Conservation (phyloP, 2,797 vertebrate genomes). For the Sebastes hubbsi region DNA sequence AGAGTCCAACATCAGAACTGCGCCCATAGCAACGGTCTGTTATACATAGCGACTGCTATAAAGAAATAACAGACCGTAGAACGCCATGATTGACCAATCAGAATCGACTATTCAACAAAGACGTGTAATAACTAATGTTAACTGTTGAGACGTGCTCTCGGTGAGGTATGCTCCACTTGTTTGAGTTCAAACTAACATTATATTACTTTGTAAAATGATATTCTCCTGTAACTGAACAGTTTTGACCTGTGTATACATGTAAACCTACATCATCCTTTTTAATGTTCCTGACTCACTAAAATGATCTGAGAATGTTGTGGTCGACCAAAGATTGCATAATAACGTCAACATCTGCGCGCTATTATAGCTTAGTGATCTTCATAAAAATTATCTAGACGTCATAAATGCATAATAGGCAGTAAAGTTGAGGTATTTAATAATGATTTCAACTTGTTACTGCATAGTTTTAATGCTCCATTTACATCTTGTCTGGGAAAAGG, state of each 20-base stretch:
- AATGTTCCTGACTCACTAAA: background rate
- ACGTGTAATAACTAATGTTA: background rate
- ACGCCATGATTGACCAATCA: too few relatives aligned
- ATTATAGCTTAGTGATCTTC: slow-evolving; percentile 15
- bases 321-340: background rate
- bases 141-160: background rate
- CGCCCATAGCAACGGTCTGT: too few relatives aligned
- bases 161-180: background rate
- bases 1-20: too few relatives aligned
- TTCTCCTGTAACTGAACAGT: background rate
- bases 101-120: too few relatives aligned
- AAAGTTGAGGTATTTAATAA: slow-evolving; percentile 5
- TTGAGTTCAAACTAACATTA: background rate
- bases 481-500: background rate
- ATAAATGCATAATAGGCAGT: slow-evolving; percentile 30
- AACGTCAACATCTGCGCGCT: slow-evolving; percentile 25
- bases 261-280: background rate
- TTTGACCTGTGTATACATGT: too few relatives aligned
- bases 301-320: background rate
- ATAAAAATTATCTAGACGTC: slow-evolving; percentile 31
- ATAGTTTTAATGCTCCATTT: slow-evolving; percentile 19
- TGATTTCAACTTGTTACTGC: slow-evolving; percentile 34
- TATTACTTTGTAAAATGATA: background rate
- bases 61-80: too few relatives aligned
- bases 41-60: too few relatives aligned